Conservation (phyloP, 2,888 invertebrate species). For the Pachliopta kotzebuea region DNA sequence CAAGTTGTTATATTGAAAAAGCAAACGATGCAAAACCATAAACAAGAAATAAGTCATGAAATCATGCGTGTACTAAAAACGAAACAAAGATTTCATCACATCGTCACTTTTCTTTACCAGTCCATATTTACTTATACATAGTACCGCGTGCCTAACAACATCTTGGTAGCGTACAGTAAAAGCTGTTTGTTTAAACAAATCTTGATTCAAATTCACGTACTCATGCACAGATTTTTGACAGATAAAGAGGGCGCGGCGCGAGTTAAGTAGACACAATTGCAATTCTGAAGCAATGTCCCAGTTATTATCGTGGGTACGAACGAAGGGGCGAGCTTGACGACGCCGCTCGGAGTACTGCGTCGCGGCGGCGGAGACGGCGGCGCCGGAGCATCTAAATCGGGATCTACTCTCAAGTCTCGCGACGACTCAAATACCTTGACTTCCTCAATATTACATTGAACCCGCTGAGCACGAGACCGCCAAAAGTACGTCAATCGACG, state of each 20-base stretch:
- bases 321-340: conserved; percentile 68
- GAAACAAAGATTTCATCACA: conserved; percentile 2
- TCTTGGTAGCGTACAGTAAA: conserved; percentile 3
- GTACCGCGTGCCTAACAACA: conserved; percentile 13
- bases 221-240: conserved; percentile 14
- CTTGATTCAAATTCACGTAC: conserved; percentile 10
- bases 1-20: neutral
- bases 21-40: neutral
- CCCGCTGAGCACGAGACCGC: conserved; percentile 71
- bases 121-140: conserved; percentile 20
- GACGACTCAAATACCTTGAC: conserved; percentile 80
- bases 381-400: conserved; percentile 80
- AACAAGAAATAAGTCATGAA: neutral
- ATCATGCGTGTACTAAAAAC: no score
- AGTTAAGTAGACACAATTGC: conserved; percentile 43
- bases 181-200: conserved; percentile 10
- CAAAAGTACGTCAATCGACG: conserved; percentile 75
- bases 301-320: conserved; percentile 49
- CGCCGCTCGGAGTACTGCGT: conserved; percentile 77
- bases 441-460: conserved; percentile 81
- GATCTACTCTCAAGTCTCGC: conserved; percentile 77
- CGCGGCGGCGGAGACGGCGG: conserved; percentile 69
- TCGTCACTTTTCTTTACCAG: conserved; percentile 22
- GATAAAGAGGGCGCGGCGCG: conserved; percentile 30
- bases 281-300: conserved; percentile 48